phyloP scores from a whole-genome alignment of 2,888 invertebrate genomes.

The Galeruca laticollis region DNA sequence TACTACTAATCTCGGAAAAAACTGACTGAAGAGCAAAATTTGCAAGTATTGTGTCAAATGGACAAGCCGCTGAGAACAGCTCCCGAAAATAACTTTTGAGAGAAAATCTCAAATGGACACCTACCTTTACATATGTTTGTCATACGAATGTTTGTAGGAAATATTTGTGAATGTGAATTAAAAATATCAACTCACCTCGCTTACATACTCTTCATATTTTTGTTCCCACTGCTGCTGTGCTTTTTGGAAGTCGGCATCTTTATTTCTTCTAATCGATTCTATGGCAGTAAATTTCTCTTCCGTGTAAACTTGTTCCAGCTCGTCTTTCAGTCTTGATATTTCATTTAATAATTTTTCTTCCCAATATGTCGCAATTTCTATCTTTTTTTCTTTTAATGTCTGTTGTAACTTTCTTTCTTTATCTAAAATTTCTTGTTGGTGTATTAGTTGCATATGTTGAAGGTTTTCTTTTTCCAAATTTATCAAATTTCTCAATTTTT shows the following conservation, averaged over 20 bases:
- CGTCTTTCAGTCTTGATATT: conserved; percentile 73
- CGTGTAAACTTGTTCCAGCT: conserved; percentile 72
- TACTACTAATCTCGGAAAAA: no score
- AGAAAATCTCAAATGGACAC: no score
- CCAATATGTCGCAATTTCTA: conserved; percentile 73
- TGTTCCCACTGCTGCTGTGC: conserved; percentile 71
- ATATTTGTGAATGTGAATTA: neutral
- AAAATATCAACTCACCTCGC: conserved; percentile 66
- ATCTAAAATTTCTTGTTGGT: conserved; percentile 66
- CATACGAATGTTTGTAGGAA: no score
- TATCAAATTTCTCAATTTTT: conserved; percentile 61
- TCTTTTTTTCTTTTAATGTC: conserved; percentile 69
- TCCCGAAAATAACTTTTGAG: no score
- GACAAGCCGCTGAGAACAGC: no score
- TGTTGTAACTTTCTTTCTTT: conserved; percentile 64
- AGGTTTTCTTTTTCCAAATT: conserved; percentile 65
- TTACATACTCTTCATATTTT: conserved; percentile 66
- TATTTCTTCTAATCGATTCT: conserved; percentile 70
- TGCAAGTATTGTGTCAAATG: no score
- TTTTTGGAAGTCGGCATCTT: conserved; percentile 71
- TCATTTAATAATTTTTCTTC: conserved; percentile 74
- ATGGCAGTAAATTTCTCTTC: conserved; percentile 73
- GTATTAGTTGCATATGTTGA: conserved; percentile 63
- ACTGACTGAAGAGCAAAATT: no score
- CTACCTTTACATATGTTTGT: no score